Evolutionary conservation across 2,113 vertebrate species (phyloP).

Genomic region (Panurus biarmicus): DNA sequence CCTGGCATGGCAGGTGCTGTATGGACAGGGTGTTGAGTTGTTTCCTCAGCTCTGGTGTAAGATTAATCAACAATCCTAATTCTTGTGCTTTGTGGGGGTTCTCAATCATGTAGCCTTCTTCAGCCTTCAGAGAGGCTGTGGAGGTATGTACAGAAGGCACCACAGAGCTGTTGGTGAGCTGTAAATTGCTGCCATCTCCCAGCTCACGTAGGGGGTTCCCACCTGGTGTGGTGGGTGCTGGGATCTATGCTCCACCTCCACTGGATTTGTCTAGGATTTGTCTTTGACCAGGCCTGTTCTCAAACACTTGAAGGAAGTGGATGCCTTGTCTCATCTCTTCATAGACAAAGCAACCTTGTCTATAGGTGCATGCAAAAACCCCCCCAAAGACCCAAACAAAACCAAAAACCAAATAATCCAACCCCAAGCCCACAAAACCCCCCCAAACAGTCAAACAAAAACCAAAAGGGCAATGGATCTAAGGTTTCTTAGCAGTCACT

Average conservation of each 20-base stretch:
- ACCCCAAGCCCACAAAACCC: neutral
- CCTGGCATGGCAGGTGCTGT: neutral
- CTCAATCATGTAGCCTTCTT: neutral
- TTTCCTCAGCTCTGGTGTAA: neutral
- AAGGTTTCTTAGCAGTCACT: neutral
- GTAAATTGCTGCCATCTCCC: neutral
- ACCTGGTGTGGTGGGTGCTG: neutral
- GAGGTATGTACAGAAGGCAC: neutral
- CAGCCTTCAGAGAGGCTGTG: neutral
- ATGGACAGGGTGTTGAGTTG: no score
- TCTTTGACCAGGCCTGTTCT: neutral
- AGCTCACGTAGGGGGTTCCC: neutral
- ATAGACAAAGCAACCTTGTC: neutral
- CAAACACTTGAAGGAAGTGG: neutral
- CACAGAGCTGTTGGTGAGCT: neutral
- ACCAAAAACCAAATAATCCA: neutral
- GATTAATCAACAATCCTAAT: neutral
- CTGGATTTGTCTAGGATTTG: neutral
- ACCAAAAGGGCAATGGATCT: accelerated
- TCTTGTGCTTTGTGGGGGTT: neutral
- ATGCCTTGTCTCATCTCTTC: neutral
- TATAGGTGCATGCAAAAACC: neutral
- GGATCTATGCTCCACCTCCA: neutral
- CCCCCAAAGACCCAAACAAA: neutral
- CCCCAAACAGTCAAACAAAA: neutral